A percentile compares a stretch with the other conserved stretches of the same genome.
Conservation (phyloP, 2,113 vertebrate genomes). For the Cavia porcellus region DNA sequence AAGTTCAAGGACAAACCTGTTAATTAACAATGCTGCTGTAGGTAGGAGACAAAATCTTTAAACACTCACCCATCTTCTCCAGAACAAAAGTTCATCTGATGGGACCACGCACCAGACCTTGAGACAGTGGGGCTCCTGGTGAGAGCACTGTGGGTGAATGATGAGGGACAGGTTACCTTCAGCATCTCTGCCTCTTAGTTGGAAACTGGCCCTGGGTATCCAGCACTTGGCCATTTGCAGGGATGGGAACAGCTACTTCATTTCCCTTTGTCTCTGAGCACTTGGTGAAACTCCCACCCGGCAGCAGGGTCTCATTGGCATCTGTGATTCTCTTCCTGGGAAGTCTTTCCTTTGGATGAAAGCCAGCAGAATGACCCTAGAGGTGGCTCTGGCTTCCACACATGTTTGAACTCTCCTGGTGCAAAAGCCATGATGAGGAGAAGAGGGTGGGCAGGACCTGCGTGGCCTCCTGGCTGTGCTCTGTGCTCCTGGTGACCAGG, state of each 20-base stretch:
- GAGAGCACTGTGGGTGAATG: fast-evolving
- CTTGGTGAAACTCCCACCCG: fast-evolving
- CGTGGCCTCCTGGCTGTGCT: background rate
- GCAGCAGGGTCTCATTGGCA: background rate
- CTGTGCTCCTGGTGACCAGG: background rate
- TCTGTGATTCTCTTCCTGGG: background rate
- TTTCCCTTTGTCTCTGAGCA: background rate
- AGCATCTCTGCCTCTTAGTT: fast-evolving
- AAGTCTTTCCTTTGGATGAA: background rate
- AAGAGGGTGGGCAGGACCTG: background rate
- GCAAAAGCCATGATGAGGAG: background rate
- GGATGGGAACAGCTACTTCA: background rate
- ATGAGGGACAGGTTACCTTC: fast-evolving
- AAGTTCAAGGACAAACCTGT: background rate
- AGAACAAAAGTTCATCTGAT: background rate
- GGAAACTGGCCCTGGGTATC: background rate
- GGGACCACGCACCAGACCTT: background rate
- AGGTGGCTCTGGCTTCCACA: background rate
- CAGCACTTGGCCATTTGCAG: background rate
- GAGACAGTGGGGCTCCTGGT: background rate
- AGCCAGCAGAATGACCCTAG: background rate
- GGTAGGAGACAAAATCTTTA: background rate
- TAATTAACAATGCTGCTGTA: conserved; percentile 26
- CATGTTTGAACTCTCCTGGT: background rate
- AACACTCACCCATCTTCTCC: background rate